These are phyloP conservation scores for Hypena proboscidalis DNA, from an alignment of 2,888 invertebrate genomes.

Conservation along the genomic window DNA sequence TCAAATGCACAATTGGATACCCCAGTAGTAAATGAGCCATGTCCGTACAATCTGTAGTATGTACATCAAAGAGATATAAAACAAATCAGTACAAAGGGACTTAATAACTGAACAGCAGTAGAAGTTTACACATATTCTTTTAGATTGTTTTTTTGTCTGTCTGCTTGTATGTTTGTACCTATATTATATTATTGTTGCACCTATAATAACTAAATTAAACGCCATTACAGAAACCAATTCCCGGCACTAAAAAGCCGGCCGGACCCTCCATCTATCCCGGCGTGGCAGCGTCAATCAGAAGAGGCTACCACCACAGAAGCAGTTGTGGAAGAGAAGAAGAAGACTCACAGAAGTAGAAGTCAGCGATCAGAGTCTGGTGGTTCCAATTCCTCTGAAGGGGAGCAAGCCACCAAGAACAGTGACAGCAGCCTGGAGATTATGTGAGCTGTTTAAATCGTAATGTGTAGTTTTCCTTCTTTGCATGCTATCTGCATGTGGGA, in stretches of 20 bases:
- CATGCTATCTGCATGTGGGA: slow-evolving; percentile 4
- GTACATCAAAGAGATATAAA: no score
- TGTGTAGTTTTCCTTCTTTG: slow-evolving; percentile 6
- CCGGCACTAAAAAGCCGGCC: slow-evolving; percentile 87
- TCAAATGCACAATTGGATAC: no score
- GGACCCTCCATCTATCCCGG: slow-evolving; percentile 90
- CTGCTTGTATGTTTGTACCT: no score
- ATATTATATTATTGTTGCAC: no score
- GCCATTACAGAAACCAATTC: slow-evolving; percentile 90
- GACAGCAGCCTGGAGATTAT: slow-evolving; percentile 91
- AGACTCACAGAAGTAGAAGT: slow-evolving; percentile 74
- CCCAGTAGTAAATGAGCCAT: no score
- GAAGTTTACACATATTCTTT: no score
- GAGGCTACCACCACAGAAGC: slow-evolving; percentile 70
- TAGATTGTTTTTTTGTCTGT: no score
- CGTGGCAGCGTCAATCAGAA: slow-evolving; percentile 91
- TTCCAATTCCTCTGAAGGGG: slow-evolving; percentile 89
- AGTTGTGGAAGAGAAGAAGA: slow-evolving; percentile 64
- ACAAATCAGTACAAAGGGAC: no score
- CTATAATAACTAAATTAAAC: no score
- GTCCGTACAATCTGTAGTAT: no score
- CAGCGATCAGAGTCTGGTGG: slow-evolving; percentile 88
- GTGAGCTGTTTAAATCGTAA: slow-evolving; percentile 67
- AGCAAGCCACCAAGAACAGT: slow-evolving; percentile 90
- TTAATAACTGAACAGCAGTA: no score